Evolutionary conservation across 2,113 vertebrate genomes (phyloP), one percentile per base, ranked within the genome.

Genomic region (Eurystomus gularis): DNA sequence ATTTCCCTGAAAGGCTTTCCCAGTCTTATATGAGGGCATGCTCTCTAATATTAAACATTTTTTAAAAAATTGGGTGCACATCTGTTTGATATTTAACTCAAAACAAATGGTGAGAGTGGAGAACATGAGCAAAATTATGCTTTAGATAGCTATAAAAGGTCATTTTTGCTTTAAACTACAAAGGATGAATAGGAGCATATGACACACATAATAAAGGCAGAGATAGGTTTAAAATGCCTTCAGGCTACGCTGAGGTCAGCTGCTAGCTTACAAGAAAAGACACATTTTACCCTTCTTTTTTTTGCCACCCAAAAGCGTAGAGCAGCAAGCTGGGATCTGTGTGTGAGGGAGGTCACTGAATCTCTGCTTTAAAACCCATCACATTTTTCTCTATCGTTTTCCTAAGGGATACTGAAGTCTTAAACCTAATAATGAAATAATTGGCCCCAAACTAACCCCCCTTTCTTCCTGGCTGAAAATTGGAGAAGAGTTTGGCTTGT

Each of bases 61-160:
- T 97, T 95, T 88, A 58, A 33, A 96, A 95, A 97, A 96, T 84
- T 82, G 52, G 94, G 93, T 96, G 91, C 97, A 97, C 97, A 97
- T 98, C 96, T 98, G 97, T 98, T 98, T 98, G 97, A 98, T 98
- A 98, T 97, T 98, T 98, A 97, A 98, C 97, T 98, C 13, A 4
- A 97, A 98, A 96, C 96, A 97, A 98, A 98, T 97, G 97, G 95
- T 92, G 92, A 96, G 96, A 96, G 90, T 94, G 96, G 84, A 66
- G 91, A 92, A 94, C 80, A 92, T 76, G 93, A 97, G 96, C 66
- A 96, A 97, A 98, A 98, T 96, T 97, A 95, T 3, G 23, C 95
- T 96, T 97, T 33, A 94, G 96, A 96, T 92, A 92, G 97, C 94
- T 94, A 93, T 97, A 97, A 98, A 98, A 96, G 44, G 91, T 94